Percentiles rank a stretch among this genome's conserved stretches.
These are phyloP conservation scores for Grallaria varia DNA, from an alignment of 2,113 vertebrate species.

Conservation along the genomic window DNA sequence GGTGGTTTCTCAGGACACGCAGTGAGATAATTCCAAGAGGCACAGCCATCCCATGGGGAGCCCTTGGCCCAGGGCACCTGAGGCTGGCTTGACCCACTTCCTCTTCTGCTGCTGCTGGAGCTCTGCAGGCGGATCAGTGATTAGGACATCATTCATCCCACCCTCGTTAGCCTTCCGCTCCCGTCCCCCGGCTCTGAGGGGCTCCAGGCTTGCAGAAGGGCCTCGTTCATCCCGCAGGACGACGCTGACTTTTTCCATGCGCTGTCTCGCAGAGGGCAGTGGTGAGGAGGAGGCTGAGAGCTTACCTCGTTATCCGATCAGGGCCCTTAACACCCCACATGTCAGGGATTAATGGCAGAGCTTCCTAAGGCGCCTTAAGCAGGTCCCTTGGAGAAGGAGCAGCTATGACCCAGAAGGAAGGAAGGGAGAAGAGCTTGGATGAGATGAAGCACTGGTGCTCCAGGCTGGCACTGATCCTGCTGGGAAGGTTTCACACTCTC, in stretches of 20 bases:
- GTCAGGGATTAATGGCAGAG: slow-evolving; percentile 56
- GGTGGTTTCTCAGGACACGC: background rate
- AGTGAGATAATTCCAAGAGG: background rate
- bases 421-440: background rate
- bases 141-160: background rate
- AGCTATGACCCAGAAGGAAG: slow-evolving; percentile 22
- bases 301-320: slow-evolving; percentile 60
- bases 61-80: background rate
- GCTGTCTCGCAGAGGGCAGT: background rate
- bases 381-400: background rate
- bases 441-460: background rate
- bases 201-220: background rate
- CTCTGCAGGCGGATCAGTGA: background rate
- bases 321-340: slow-evolving; percentile 42
- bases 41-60: background rate
- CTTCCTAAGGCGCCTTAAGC: slow-evolving; percentile 51
- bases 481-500: background rate
- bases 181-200: background rate
- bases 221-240: background rate
- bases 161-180: slow-evolving; percentile 18
- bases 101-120: background rate
- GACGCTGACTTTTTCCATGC: background rate
- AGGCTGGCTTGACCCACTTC: slow-evolving; percentile 33
- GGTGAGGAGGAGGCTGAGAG: background rate
- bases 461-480: background rate